These are phyloP conservation scores for Trinectes maculatus DNA, from an alignment of 2,113 vertebrate species.

Conservation along the genomic window DNA sequence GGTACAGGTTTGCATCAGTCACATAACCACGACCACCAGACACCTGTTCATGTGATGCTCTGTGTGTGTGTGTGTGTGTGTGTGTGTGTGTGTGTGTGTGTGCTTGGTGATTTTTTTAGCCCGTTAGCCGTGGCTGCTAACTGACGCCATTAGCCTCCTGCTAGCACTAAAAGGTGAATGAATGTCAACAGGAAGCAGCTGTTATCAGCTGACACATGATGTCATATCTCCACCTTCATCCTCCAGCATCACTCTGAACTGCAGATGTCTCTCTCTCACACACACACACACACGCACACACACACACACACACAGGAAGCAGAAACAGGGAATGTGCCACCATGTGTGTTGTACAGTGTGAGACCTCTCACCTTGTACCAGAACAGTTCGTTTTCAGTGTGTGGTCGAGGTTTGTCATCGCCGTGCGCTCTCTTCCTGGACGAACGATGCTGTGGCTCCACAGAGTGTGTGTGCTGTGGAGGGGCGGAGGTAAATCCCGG, in stretches of 20 bases:
- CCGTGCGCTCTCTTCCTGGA: constrained; percentile 17
- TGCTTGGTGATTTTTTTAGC: neutral
- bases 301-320: too few species aligned
- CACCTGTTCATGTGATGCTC: too few species aligned
- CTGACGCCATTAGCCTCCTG: neutral
- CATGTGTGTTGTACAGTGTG: too few species aligned
- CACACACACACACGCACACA: too few species aligned
- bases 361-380: constrained; percentile 62
- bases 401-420: neutral
- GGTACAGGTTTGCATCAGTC: neutral
- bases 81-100: constrained; percentile 3
- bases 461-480: neutral
- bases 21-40: too few species aligned
- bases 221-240: too few species aligned
- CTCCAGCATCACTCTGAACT: neutral
- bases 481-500: constrained; percentile 30
- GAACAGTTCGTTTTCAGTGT: constrained; percentile 44
- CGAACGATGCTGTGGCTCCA: neutral
- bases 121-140: neutral
- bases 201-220: neutral
- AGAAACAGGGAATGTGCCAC: too few species aligned
- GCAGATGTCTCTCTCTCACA: too few species aligned
- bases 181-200: neutral
- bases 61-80: neutral
- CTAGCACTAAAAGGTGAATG: neutral